A percentile compares a stretch with the other conserved stretches of the same genome.
Evolutionary conservation across 1,140 invertebrate species (phyloP).

Genomic region (Druon quercuslanigerum): DNA sequence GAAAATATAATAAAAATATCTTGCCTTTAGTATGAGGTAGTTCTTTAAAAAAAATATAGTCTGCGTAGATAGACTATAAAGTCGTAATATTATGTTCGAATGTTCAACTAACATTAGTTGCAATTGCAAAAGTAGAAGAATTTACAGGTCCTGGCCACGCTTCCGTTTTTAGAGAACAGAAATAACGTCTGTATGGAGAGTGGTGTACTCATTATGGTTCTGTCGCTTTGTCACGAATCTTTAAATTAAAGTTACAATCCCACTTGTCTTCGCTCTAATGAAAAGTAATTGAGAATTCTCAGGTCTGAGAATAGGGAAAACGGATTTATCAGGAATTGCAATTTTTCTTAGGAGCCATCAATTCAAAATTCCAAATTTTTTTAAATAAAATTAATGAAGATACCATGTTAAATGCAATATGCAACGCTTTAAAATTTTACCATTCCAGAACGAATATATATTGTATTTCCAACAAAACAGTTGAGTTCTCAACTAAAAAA

Average conservation of each 20-base stretch:
- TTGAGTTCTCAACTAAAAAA: too few relatives aligned
- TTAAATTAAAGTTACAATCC: neutral
- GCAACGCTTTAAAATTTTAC: too few relatives aligned
- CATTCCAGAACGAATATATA: too few relatives aligned
- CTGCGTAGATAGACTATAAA: neutral
- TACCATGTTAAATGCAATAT: too few relatives aligned
- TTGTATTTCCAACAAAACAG: too few relatives aligned
- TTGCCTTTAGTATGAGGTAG: neutral
- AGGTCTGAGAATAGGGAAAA: too few relatives aligned
- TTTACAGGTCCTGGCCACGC: neutral
- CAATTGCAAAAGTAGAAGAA: neutral
- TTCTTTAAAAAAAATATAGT: neutral
- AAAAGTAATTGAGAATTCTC: neutral
- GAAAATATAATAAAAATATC: slow-evolving; percentile 20
- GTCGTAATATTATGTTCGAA: slow-evolving; percentile 2
- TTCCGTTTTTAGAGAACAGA: neutral
- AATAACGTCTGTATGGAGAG: neutral
- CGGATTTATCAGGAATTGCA: too few relatives aligned
- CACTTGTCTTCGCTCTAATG: neutral
- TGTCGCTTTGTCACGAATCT: neutral
- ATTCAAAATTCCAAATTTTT: too few relatives aligned
- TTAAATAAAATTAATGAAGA: too few relatives aligned
- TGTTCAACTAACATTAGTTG: neutral
- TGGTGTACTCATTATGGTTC: neutral
- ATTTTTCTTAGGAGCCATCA: too few relatives aligned